These are phyloP conservation scores for Cyclophora albipunctata DNA, from an alignment of 2,888 invertebrate genomes.

Conservation along the genomic window DNA sequence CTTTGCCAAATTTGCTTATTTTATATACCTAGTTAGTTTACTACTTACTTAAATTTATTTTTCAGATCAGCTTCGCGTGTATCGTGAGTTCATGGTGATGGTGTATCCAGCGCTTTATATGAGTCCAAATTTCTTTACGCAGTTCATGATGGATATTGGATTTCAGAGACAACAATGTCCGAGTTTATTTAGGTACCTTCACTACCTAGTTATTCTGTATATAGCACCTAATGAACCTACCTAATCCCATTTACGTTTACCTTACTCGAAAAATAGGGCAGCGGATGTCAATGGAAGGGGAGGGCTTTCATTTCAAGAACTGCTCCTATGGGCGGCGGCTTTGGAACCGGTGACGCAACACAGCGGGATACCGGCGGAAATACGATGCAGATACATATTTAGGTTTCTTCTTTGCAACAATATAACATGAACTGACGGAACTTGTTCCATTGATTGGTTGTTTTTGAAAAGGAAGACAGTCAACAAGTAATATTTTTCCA, in stretches of 20 bases:
- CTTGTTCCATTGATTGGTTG: too few relatives aligned
- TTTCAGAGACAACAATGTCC: conserved; percentile 61
- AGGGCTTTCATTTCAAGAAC: conserved; percentile 73
- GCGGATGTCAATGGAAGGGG: conserved; percentile 70
- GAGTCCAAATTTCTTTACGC: conserved; percentile 69
- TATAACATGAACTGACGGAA: too few relatives aligned
- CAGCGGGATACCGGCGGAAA: conserved; percentile 78
- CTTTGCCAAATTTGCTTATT: too few relatives aligned
- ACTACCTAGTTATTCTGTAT: not conserved
- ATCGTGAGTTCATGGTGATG: conserved; percentile 71
- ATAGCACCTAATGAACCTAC: not conserved
- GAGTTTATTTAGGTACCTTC: conserved; percentile 61
- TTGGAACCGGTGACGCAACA: conserved; percentile 79
- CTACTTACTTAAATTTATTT: conserved; percentile 1
- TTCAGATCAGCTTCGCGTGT: conserved; percentile 75
- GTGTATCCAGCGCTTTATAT: conserved; percentile 75
- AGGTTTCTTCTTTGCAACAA: conserved; percentile 29
- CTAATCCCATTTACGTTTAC: too few relatives aligned
- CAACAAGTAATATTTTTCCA: conserved; percentile 19
- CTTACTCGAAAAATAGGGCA: conserved; percentile 43
- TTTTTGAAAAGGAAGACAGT: too few relatives aligned
- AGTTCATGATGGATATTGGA: conserved; percentile 73
- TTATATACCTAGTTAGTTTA: too few relatives aligned
- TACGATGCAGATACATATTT: conserved; percentile 82
- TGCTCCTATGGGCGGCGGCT: conserved; percentile 77